Base-by-base conservation (phyloP, 2,113 vertebrate species). In the Oreochromis aureus region DNA sequence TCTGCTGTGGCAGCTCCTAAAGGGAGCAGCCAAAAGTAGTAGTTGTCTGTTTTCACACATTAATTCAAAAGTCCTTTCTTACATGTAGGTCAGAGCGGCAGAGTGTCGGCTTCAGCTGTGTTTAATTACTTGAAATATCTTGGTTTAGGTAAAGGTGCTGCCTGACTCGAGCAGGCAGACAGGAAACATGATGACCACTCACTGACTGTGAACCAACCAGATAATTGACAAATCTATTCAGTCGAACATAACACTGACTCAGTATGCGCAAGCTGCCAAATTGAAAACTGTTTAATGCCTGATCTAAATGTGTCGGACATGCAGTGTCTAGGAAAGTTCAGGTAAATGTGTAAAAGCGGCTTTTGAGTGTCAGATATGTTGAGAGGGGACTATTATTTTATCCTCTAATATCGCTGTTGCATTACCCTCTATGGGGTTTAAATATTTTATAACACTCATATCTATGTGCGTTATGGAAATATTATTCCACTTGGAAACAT, bases 371-470 rank as follows among this genome's bases (percentile, higher is more conserved):
- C 27, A 10, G 10, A 58, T 19, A 27, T 63, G 44, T 44, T 63
- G 24, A 24, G 18, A 78, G 15, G 7, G 36, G 48, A 58, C 12
- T 44, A 79, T 15, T 16, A 39, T 18, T 84, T 69, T 44, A 44
- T 51, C 46, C 19, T 51, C 18, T 46, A 56, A 80, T 83, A 22
- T 88, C 6, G 2, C 15, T 30, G 79, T 24, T 53, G 34, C 32
- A 69, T 39, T 24, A 53, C 32, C 30, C 55, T 69, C 51, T 55
- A 36, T 39, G 24, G 36, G 27, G 22, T 34, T 85, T 81, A 36
- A 80, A 81, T 81, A 73, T 84, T 84, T 84, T 56, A 66, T 86
- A 56, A 56, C 27, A 30, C 69, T 80, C 46, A 79, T 56, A 27
- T 78, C 73, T 53, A n/a, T 78, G 73, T 54, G 10, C 27, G 39